Evolutionary conservation across 2,113 vertebrate species (phyloP).

Genomic region (Dermatemys mawii): DNA sequence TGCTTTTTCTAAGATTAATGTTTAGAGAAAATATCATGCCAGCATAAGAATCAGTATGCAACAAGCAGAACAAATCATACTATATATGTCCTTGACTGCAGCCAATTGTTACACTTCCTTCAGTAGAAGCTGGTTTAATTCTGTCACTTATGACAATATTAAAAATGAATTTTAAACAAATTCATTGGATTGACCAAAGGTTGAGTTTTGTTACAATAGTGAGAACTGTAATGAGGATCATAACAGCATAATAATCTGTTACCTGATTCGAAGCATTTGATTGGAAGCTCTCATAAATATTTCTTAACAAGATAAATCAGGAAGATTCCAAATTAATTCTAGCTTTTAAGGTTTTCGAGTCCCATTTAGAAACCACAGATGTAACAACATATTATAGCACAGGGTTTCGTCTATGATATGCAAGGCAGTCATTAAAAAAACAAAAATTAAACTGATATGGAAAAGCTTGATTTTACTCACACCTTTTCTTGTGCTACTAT

Average conservation of each 20-base stretch:
- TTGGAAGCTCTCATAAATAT: background rate
- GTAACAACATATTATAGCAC: background rate
- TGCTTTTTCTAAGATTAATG: background rate
- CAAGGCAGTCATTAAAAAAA: background rate
- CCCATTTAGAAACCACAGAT: background rate
- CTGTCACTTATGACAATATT: background rate
- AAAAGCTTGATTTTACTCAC: background rate
- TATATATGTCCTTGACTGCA: background rate
- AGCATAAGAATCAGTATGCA: background rate
- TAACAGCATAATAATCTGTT: background rate
- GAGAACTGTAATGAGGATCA: background rate
- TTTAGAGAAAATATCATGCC: background rate
- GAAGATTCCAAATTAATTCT: background rate
- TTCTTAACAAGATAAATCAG: background rate
- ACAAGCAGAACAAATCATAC: background rate
- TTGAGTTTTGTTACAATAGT: background rate
- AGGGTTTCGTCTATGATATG: background rate
- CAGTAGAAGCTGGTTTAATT: background rate
- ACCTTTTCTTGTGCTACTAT: background rate
- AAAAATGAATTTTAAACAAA: background rate
- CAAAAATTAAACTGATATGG: background rate
- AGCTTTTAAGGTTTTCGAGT: background rate
- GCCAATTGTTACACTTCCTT: background rate
- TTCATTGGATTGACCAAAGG: background rate
- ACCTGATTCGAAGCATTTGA: slow-evolving; percentile 7